Evolutionary conservation across 92 coral and sea anemone species (phyloP), one percentile per base, ranked within the genome.

Genomic region (Virgularia gustaviana): DNA sequence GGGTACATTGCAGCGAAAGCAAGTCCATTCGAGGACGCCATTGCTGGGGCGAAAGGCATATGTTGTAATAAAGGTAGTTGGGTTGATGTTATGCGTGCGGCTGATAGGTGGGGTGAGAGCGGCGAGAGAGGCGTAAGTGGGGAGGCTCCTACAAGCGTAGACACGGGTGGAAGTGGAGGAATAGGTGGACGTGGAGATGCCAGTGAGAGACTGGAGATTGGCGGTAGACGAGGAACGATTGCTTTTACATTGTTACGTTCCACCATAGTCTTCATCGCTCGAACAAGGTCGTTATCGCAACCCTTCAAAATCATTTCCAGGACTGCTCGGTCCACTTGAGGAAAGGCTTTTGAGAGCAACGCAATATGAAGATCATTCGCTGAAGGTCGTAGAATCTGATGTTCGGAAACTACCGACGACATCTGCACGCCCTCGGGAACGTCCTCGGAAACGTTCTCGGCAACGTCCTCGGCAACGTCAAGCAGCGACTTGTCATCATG

Each of bases 321-420:
- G 37, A 61, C 37, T 9, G 34, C 44, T 16, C 37, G 13, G 10
- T 61, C 68, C 12, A 61, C 1, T 16, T 61, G 20, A 3, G 68
- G 68, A 35, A 61, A 61, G 44, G 37, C 45, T 22, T 61, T 61
- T 22, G 23, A 16, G 28, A 61, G 44, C 36, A 61, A 61, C 18
- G 5, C 47, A 7, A 61, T 24, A 61, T 61, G 34, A 8, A 28
- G 2, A 16, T 61, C 68, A 39, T 8, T 15, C 45, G 9, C 47
- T 7, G n/a, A n/a, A n/a, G n/a, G n/a, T n/a, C n/a, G n/a, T n/a
- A n/a, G n/a, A n/a, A n/a, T n/a, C n/a, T n/a, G n/a, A n/a, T n/a
- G n/a, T n/a, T 1, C 25, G n/a, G 68, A 38, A 43, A 47, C 13
- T 13, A 27, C 27, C 25, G 47, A 29, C 39, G 24, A 34, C 68